Evolutionary conservation across 2,113 vertebrate genomes (phyloP).

Genomic region (Mungos mungo): DNA sequence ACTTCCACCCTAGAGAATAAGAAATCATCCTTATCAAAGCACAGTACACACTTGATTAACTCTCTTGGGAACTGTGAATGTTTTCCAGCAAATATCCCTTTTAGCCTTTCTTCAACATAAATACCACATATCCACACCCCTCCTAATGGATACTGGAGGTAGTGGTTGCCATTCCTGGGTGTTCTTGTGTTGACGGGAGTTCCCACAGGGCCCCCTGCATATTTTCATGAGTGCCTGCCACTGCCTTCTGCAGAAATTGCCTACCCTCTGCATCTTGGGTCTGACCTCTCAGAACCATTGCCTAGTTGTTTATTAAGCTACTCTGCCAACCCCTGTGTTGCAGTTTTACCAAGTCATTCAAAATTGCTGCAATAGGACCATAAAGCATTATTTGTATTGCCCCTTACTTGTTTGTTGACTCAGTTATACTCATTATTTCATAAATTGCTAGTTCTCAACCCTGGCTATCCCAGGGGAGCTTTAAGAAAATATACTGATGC

Average conservation of each 20-base stretch:
- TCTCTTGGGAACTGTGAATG: not conserved
- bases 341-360: not conserved
- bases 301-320: not conserved
- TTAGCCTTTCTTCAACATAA: not conserved
- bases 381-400: not conserved
- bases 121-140: not conserved
- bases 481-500: not conserved
- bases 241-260: not conserved
- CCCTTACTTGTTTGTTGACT: not conserved
- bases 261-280: not conserved
- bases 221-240: not conserved
- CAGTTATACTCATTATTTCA: not conserved
- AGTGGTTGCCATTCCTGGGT: not conserved
- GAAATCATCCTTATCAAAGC: not conserved
- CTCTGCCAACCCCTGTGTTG: not conserved
- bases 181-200: not conserved
- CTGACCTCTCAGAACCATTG: not conserved
- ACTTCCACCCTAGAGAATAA: fast-evolving
- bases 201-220: not conserved
- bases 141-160: not conserved
- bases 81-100: not conserved
- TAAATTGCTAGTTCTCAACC: not conserved
- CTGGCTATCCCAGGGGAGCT: not conserved
- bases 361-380: not conserved
- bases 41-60: not conserved